Conservation (phyloP, 2,888 invertebrate species). For the Chydorus sphaericus region DNA sequence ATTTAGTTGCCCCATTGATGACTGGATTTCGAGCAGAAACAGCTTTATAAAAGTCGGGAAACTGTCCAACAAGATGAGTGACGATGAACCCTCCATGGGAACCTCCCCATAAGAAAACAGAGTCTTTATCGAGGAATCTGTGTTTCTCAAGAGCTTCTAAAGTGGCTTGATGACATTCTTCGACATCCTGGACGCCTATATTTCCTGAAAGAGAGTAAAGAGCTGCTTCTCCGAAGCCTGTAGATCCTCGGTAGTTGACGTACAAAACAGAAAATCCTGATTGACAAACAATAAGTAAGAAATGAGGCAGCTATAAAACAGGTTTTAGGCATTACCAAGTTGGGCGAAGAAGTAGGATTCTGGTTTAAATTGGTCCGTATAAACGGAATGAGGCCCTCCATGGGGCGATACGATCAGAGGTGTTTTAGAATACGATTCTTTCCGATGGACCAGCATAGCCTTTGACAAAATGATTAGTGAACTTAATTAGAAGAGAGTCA, state of each 20-base stretch:
- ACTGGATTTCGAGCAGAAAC: constrained; percentile 71
- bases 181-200: constrained; percentile 61
- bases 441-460: background rate
- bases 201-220: constrained; percentile 53
- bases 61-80: constrained; percentile 66
- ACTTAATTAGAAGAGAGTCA: background rate
- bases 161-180: constrained; percentile 56
- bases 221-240: constrained; percentile 58
- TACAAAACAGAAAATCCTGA: constrained; percentile 47
- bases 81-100: constrained; percentile 85
- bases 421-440: background rate
- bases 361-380: constrained; percentile 44
- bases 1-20: constrained; percentile 57
- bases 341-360: constrained; percentile 45
- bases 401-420: constrained; percentile 64
- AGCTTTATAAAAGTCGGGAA: constrained; percentile 53
- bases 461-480: too few species aligned
- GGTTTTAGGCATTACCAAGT: constrained; percentile 47
- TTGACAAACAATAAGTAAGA: too few species aligned
- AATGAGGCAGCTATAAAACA: too few species aligned
- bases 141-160: constrained; percentile 39
- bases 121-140: constrained; percentile 39
- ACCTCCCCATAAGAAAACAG: constrained; percentile 58
- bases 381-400: constrained; percentile 64
- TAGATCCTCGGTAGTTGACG: constrained; percentile 62